Evolutionary conservation across 2,888 invertebrate genomes (phyloP), one percentile per base, ranked within the genome.

Genomic region (Synergus umbraculus): DNA sequence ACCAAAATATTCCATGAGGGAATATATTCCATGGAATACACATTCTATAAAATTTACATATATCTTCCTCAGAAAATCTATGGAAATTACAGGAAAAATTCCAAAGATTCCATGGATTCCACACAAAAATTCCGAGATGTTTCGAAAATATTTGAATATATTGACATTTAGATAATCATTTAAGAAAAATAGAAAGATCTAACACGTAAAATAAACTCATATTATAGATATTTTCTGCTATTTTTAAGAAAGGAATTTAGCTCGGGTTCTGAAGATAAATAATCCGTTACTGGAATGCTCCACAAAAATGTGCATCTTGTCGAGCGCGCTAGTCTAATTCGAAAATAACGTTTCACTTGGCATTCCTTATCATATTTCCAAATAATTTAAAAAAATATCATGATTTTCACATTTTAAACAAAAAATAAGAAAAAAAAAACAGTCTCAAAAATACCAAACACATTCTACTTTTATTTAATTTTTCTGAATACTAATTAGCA

Each of bases 291-390:
- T 69, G 69, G 69, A 69, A 15, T 37, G 46, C 49, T 49, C 49
- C 69, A 46, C 69, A 69, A 69, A 69, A 69, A 69, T 69, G 29
- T 69, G 46, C 49, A 69, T 69, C 69, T 69, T 49, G 69, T 49
- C 46, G 44, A 46, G n/a, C 18, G 29, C 46, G 22, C 44, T 69
- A 69, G 22, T 69, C 69, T 49, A 69, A 69, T 69, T 69, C 69
- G 49, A 69, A 69, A 69, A 69, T 69, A 69, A 69, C 69, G 49
- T 69, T 69, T 46, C n/a, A 46, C 46, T 69, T 69, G 49, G 49
- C 49, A 69, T 69, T 69, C 22, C 18, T 58, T 18, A 58, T 18
- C 9, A 58, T 58, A 58, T 58, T 58, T 10, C 18, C 58, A 58
- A 58, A 66, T 44, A 18, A 18, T 44, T 44, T 18, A 29, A 29